Evolutionary conservation across 2,113 vertebrate species (phyloP).

Genomic region (Bubalus kerabau): DNA sequence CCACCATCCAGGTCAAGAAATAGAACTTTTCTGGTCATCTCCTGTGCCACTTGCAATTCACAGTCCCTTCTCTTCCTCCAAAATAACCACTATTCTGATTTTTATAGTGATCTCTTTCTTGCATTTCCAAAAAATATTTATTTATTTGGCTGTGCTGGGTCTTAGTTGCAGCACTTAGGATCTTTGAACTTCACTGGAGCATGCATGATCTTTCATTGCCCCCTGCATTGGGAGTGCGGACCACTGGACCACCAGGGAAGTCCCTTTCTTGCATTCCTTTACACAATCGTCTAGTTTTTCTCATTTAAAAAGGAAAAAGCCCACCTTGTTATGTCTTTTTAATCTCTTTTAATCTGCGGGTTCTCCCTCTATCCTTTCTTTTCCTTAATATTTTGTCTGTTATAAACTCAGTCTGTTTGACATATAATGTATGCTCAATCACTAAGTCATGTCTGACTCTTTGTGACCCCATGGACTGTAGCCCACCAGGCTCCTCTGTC

Average conservation of each 20-base stretch:
- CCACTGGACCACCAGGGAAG: background rate
- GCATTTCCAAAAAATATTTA: background rate
- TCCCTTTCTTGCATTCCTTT: background rate
- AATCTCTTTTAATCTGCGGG: background rate
- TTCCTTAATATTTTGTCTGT: background rate
- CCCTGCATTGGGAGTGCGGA: background rate
- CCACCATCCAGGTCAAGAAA: background rate
- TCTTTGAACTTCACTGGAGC: fast-evolving
- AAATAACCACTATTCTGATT: background rate
- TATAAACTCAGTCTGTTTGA: background rate
- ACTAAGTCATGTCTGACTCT: background rate
- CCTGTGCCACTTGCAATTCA: background rate
- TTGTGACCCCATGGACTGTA: background rate
- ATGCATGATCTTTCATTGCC: background rate
- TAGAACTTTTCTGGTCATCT: background rate
- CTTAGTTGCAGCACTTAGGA: background rate
- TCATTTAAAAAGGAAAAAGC: background rate
- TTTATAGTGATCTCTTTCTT: background rate
- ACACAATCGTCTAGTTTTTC: background rate
- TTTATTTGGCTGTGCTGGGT: background rate
- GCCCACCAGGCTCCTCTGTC: background rate
- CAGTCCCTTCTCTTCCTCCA: background rate
- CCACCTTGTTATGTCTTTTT: background rate
- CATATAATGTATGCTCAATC: background rate
- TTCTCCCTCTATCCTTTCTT: background rate